phyloP scores from a whole-genome alignment of 2,113 vertebrate genomes.

The Agapornis roseicollis region DNA sequence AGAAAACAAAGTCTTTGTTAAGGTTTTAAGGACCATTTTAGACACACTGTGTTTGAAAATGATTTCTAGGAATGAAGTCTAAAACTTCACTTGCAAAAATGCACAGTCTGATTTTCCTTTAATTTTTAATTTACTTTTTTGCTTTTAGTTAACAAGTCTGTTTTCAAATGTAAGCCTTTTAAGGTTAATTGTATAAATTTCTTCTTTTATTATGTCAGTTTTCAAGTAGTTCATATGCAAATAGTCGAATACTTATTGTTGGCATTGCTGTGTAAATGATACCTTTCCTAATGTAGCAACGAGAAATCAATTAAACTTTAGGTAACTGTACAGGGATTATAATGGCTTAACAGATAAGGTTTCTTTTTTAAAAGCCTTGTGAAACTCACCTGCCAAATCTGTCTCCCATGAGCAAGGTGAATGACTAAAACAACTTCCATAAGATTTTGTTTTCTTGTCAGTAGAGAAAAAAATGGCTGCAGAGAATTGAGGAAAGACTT shows the following conservation, averaged over 20 bases:
- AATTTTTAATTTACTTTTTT: neutral
- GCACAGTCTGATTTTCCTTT: neutral
- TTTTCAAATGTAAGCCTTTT: neutral
- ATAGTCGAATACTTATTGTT: neutral
- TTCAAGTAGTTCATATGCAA: neutral
- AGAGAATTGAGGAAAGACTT: neutral
- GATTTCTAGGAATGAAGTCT: neutral
- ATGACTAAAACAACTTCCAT: neutral
- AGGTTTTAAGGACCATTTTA: neutral
- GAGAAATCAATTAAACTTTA: neutral
- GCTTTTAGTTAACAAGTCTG: neutral
- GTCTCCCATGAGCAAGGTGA: neutral
- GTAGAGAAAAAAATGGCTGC: neutral
- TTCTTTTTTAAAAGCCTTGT: neutral
- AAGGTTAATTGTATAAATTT: neutral
- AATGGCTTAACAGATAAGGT: neutral
- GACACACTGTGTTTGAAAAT: neutral
- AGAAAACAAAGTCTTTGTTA: neutral
- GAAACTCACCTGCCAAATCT: neutral
- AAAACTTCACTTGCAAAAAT: neutral
- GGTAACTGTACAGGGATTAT: neutral
- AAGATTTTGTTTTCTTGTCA: neutral
- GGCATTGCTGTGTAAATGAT: neutral
- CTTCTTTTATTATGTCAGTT: neutral
- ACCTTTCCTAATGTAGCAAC: neutral